A percentile compares a stretch with the other conserved stretches of the same genome.
Evolutionary conservation across 2,888 invertebrate genomes (phyloP).

Genomic region (Priocnemis perturbator): DNA sequence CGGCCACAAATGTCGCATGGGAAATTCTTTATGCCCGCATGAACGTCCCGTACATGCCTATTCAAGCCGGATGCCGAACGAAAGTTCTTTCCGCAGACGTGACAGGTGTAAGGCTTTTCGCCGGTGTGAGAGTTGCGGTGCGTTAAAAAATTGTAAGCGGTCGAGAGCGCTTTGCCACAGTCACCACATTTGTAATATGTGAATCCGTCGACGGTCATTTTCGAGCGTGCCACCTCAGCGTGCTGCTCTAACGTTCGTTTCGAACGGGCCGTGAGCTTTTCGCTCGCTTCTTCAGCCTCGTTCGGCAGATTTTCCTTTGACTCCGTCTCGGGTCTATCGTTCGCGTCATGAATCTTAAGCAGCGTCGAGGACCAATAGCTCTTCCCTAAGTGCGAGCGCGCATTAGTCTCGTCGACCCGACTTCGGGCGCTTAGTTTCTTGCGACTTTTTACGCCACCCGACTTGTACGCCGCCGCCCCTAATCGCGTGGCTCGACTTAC

Average conservation of each 20-base stretch:
- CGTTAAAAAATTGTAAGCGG: conserved; percentile 75
- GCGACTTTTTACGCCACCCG: too few relatives aligned
- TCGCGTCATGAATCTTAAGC: background rate
- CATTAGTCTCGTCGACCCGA: too few relatives aligned
- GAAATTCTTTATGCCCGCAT: conserved; percentile 61
- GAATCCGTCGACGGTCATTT: conserved; percentile 73
- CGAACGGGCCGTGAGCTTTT: background rate
- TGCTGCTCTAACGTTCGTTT: conserved; percentile 18
- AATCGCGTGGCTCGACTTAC: too few relatives aligned
- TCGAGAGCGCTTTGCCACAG: conserved; percentile 79
- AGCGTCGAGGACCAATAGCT: background rate
- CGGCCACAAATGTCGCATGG: conserved; percentile 65
- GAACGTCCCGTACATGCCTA: conserved; percentile 66
- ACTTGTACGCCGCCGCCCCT: too few relatives aligned
- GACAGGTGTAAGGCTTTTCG: conserved; percentile 62
- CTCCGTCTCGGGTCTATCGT: background rate
- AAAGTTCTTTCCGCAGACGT: conserved; percentile 67
- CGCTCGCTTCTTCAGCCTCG: background rate
- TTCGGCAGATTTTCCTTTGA: background rate
- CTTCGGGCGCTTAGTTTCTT: too few relatives aligned
- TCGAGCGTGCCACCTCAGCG: conserved; percentile 28
- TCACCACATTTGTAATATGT: conserved; percentile 77
- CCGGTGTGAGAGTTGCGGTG: conserved; percentile 62
- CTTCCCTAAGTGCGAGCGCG: background rate
- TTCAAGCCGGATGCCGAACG: conserved; percentile 63